Evolutionary conservation across 2,113 vertebrate genomes (phyloP), one percentile per base, ranked within the genome.

Genomic region (Rhinogobius similis): DNA sequence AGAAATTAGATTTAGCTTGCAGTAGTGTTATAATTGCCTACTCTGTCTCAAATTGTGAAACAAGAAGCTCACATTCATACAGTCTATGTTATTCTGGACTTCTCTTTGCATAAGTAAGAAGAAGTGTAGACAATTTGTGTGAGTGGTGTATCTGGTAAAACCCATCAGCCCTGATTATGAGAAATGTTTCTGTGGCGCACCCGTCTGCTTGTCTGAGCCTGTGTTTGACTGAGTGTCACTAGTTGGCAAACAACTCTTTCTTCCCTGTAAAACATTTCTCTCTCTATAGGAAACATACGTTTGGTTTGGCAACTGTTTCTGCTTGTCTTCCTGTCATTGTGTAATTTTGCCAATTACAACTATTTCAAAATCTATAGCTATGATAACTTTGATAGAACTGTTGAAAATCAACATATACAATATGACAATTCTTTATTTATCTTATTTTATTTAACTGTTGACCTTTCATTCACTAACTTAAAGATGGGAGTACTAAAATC

Each of bases 191-290:
- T 7, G 21, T 71, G 88, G 74, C 87, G 78, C 86, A 86, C 89
- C 87, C 69, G 70, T 78, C 27, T 71, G 79, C 88, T 55, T 90
- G 90, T 89, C 81, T 82, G 78, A 88, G 86, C 89, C 72, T 91
- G 88, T 81, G 78, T 86, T 50, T 70, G 66, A 70, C 55, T 3
- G 32, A 72, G 67, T 50, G 4, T 72, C 48, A 70, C 43, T 39
- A 64, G 66, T 72, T 65, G 12, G 29, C 53, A 68, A 72, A 70
- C 67, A 12, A 20, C 39, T 21, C 71, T 73, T 68, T 26, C 46
- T 16, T 2, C 23, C 9, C 23, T 73, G 21, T 63, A 43, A 53
- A 77, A 50, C 43, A 18, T 20, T 16, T 5, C 27, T 32, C 62
- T 70, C 44, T 68, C 38, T 68, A 52, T 70, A 68, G 39, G 67